phyloP scores from a whole-genome alignment of 1,140 invertebrate species.

The Drosophila fuyamai region DNA sequence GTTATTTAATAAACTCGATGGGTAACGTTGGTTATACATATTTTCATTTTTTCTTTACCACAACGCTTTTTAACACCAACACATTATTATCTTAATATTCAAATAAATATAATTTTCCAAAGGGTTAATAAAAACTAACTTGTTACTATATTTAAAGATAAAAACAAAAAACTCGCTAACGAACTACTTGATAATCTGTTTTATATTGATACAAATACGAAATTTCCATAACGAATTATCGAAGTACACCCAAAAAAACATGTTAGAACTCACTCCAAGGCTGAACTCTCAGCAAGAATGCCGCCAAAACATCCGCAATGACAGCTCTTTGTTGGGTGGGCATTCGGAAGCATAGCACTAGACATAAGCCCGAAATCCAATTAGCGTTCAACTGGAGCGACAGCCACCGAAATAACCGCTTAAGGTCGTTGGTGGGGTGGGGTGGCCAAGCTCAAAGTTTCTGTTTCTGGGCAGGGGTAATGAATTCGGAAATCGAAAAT shows the following conservation, averaged over 20 bases:
- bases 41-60: too few relatives aligned
- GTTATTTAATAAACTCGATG: too few relatives aligned
- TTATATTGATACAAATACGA: neutral
- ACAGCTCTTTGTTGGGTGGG: slow-evolving; percentile 32
- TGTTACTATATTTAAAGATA: too few relatives aligned
- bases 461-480: neutral
- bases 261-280: neutral
- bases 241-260: neutral
- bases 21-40: too few relatives aligned
- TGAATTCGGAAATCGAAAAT: slow-evolving; percentile 37
- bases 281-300: slow-evolving; percentile 10
- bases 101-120: too few relatives aligned
- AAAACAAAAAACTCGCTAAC: neutral
- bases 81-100: too few relatives aligned
- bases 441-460: neutral
- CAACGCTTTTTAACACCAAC: too few relatives aligned
- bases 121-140: too few relatives aligned
- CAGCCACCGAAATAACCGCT: slow-evolving; percentile 18
- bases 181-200: neutral
- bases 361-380: slow-evolving; percentile 63
- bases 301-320: slow-evolving; percentile 8
- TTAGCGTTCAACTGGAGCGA: slow-evolving; percentile 65
- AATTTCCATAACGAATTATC: neutral
- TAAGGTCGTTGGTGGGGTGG: slow-evolving; percentile 53
- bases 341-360: slow-evolving; percentile 63